Base-by-base conservation (phyloP, 92 coral and sea anemone genomes). In the Actinernus sp. region DNA sequence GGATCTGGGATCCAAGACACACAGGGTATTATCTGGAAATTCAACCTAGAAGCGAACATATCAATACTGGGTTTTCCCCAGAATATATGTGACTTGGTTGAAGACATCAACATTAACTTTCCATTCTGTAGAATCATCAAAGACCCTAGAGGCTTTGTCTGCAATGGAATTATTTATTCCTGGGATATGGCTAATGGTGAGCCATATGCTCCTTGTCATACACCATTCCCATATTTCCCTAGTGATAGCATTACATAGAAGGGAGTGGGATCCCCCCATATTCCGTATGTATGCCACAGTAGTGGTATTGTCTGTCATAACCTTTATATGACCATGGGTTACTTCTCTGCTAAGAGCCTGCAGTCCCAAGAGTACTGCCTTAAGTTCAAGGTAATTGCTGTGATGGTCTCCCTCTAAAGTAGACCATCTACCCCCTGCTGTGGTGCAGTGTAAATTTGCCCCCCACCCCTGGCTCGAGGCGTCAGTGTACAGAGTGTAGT, bases 221-320 rank as follows among this genome's bases (percentile, higher is more conserved):
- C 87, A 81, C 65, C 70, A 74, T 46, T 50, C 58, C 65, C 65
- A 58, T 33, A 54, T 61, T 52, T 63, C 26, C 46, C 80, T 55
- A 30, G 68, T 68, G 5, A 45, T 45, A 23, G 10, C 21, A 17
- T 45, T 45, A 23, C 52, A 45, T 32, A 32, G 67, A 25, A 41
- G 36, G 48, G 69, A 74, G 45, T 74, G 84, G 12, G 67, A 63
- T 12, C 84, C 83, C 3, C 88, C 84, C 89, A 74, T 63, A 8
- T 50, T 36, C 10, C 34, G 31, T 21, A 82, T 38, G 28, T 74
- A 81, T 20, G 88, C 71, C 26, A 65, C 82, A 31, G 75, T 55
- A 14, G 75, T 74, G 62, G 63, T 52, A 34, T 39, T 61, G 44
- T 75, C 76, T 0, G 58, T 22, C 45, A 61, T 26, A 20, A 73